phyloP scores from a whole-genome alignment of 92 coral and sea anemone genomes.

The Palythoa heliodiscus region DNA sequence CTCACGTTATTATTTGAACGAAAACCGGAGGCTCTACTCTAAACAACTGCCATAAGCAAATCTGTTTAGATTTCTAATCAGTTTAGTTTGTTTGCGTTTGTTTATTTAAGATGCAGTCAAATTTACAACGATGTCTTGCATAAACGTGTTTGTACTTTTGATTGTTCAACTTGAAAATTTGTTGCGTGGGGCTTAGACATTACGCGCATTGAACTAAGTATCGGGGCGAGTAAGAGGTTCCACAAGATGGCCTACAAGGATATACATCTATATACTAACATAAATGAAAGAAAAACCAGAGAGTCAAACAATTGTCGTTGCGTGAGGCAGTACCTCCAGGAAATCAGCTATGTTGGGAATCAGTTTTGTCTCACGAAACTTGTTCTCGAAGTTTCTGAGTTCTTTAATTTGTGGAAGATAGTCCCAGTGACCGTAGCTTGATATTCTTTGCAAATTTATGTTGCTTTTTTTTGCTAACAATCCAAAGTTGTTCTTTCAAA shows the following conservation, averaged over 20 bases:
- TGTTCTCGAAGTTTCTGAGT: background rate
- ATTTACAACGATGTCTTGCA: background rate
- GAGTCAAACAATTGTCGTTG: conserved; percentile 32
- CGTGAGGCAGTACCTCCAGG: conserved; percentile 34
- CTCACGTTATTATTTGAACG: background rate
- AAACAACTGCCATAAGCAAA: conserved; percentile 15
- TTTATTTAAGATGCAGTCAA: conserved; percentile 13
- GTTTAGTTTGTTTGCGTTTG: background rate
- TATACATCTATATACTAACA: conserved; percentile 61
- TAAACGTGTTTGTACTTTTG: conserved; percentile 4
- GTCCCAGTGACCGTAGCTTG: background rate
- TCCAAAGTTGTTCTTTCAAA: background rate
- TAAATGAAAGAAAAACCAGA: conserved; percentile 2
- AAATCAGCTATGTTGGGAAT: background rate
- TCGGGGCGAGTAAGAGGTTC: background rate
- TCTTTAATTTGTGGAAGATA: background rate
- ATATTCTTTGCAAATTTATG: background rate
- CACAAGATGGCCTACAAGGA: background rate
- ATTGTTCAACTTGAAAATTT: background rate
- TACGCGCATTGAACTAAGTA: background rate
- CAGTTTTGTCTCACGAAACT: conserved; percentile 11
- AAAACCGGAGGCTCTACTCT: background rate
- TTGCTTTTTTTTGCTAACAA: background rate
- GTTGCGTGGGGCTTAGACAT: conserved; percentile 8
- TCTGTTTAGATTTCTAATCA: background rate